Evolutionary conservation across 2,113 vertebrate species (phyloP), one percentile per base, ranked within the genome.

Genomic region (Bothrops jararaca): DNA sequence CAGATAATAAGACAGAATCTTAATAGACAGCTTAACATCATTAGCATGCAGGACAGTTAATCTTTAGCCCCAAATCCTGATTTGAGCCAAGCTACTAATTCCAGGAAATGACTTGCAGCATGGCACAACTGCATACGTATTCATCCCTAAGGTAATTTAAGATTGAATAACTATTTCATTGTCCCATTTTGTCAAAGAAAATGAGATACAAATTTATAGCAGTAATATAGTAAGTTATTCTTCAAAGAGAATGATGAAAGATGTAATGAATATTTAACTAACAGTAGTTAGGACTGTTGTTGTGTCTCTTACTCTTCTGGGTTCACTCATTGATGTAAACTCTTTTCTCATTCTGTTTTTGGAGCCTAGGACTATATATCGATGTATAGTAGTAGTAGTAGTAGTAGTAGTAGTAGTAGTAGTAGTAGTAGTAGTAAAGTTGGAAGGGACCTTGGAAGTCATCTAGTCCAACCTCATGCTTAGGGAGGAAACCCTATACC

Each of bases 11-110:
- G 15, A 34, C 22, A 57, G 34, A 88, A 91, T 58, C n/a, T 69
- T 92, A 39, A 60, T 58, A 50, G 42, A 56, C 29, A 85, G 29
- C 90, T 91, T 91, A 69, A 88, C 23, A 45, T 48, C 50, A 93
- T 91, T 86, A 91, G 26, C 12, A 57, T 57, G 13, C 53, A 89
- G 92, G 42, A 91, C 92, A 93, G 52, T 93, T 93, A 93, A 93
- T 91, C 92, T 88, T 88, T 86, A 85, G 39, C 23, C 85, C 86
- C 56, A 93, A 91, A 74, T 93, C 86, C 64, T 56, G 39, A 10
- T 93, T 22, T n/a, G 22, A n/a, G 50, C 7, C 60, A 91, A 80
- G 90, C 22, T 39, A 15, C 60, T 88, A 45, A 58, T 91, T 93
- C 92, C 86, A 57, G 92, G 92, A 93, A 93, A 93, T 93, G 39